Evolutionary conservation across 2,797 vertebrate species (phyloP).

Genomic region (Periparus ater): DNA sequence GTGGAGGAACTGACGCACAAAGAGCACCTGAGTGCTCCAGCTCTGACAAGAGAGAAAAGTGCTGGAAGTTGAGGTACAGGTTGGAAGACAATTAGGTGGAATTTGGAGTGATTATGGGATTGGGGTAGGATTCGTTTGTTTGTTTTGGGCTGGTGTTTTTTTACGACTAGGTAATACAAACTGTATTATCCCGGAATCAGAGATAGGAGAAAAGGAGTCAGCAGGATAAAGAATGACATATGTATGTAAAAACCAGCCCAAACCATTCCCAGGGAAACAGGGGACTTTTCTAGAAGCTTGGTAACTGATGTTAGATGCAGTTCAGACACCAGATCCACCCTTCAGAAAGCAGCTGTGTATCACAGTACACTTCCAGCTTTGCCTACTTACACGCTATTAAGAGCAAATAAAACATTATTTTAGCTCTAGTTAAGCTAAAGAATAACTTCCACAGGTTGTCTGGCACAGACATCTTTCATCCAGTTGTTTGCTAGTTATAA

Average conservation of each 20-base stretch:
- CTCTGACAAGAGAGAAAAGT: neutral
- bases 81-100: neutral
- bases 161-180: neutral
- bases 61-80: neutral
- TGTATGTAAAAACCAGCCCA: fast-evolving
- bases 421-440: neutral
- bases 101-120: neutral
- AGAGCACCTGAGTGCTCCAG: neutral
- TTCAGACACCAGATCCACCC: neutral
- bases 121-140: neutral
- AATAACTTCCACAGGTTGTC: neutral
- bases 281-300: neutral
- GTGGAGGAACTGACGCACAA: neutral
- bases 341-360: neutral
- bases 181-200: neutral
- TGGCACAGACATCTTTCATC: neutral
- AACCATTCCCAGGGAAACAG: neutral
- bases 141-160: neutral
- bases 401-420: neutral
- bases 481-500: neutral
- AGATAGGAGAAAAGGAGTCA: neutral
- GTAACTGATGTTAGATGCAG: neutral
- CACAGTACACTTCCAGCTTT: neutral
- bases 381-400: neutral
- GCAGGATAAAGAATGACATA: neutral